Base-by-base conservation (phyloP, 2,888 invertebrate species). In the Zygogramma bicolorata region DNA sequence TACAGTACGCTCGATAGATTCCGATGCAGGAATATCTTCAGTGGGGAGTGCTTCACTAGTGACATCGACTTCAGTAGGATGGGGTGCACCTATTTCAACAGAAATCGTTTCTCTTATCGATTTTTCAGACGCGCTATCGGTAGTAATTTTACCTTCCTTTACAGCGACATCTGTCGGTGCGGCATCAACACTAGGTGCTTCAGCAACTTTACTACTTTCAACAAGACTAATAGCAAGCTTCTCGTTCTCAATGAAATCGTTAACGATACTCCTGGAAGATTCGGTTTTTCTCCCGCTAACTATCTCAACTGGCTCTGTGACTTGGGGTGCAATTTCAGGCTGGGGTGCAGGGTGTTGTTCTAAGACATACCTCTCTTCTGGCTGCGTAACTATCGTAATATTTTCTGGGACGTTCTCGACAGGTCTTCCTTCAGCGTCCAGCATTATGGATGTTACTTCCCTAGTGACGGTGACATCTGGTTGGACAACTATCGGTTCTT, bases 321-420 rank as follows among this genome's bases (percentile, higher is more conserved):
- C 72, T 70, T 71, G 76, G 68, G 73, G 83, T 84, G 83, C 83
- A 74, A 75, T 71, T 77, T 80, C 80, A 78, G 81, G 79, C 75
- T 81, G 77, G 75, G 70, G 83, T 82, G 84, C 84, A 68, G 83
- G 81, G 75, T 73, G 74, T 81, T 79, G 80, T 74, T 83, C 82
- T 83, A 84, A 77, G 73, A 86, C 87, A 79, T 86, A 87, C 86
- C 86, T 87, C 81, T 82, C 78, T 61, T 87, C 87, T 70, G 85
- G 83, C 2, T 86, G 75, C 40, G 84, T 74, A 58, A 83, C 84
- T 57, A 83, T 15, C 22, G 69, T 74, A 8, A 75, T 68, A 27
- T 65, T 70, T 68, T 76, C 77, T 42, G 76, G 79, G 46, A 62
- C 62, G 31, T 46, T 67, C 67, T 78, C 79, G 10, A 78, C 31